Evolutionary conservation across 2,888 invertebrate species (phyloP).

Genomic region (Zygogramma bicolorata): DNA sequence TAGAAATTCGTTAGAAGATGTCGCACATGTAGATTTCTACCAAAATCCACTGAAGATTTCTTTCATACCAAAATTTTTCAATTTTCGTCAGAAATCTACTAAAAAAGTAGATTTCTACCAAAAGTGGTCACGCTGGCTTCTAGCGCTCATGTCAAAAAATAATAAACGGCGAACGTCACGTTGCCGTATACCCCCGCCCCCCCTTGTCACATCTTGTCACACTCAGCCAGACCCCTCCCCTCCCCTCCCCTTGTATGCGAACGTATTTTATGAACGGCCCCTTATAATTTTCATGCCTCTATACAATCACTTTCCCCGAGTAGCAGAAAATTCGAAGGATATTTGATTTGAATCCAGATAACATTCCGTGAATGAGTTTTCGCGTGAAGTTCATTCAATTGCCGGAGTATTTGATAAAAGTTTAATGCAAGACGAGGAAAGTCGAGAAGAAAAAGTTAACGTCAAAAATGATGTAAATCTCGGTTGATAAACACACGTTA

Average conservation of each 20-base stretch:
- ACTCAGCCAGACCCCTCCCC: too few species aligned
- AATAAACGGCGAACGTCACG: too few species aligned
- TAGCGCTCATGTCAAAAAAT: too few species aligned
- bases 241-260: not conserved
- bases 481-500: constrained; percentile 40
- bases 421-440: constrained; percentile 25
- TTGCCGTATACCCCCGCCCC: too few species aligned
- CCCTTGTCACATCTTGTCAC: too few species aligned
- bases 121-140: too few species aligned
- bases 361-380: constrained; percentile 22
- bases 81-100: too few species aligned
- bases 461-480: constrained; percentile 39
- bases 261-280: not conserved
- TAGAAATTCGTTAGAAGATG: too few species aligned
- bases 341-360: constrained; percentile 27
- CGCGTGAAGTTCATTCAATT: constrained; percentile 32
- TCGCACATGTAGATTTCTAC: too few species aligned
- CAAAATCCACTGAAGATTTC: too few species aligned
- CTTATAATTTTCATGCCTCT: not conserved
- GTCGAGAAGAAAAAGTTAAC: constrained; percentile 36
- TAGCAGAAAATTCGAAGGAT: constrained; percentile 2
- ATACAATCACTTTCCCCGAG: not conserved
- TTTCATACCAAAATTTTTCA: too few species aligned
- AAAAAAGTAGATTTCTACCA: too few species aligned
- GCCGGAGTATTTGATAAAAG: constrained; percentile 27